Percentiles rank a stretch among this genome's conserved stretches.
Conservation (phyloP, 2,797 vertebrate species). For the Thamnophis elegans region DNA sequence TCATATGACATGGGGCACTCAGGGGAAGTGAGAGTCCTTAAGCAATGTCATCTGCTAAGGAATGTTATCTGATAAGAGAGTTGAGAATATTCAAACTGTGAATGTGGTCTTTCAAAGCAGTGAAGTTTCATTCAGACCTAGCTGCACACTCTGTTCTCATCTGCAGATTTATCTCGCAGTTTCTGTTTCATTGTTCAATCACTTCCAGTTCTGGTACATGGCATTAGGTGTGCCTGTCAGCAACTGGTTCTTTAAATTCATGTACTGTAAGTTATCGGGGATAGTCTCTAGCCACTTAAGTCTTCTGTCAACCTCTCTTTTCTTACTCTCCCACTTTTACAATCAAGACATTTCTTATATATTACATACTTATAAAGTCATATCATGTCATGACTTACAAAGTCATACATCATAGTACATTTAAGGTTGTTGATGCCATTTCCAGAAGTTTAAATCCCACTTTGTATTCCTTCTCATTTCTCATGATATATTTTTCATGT, state of each 20-base stretch:
- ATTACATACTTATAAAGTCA: not conserved
- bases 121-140: not conserved
- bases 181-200: not conserved
- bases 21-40: not conserved
- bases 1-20: not conserved
- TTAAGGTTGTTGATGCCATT: not conserved
- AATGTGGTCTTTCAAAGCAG: not conserved
- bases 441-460: not conserved
- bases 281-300: not conserved
- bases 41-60: not conserved
- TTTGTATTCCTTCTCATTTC: not conserved
- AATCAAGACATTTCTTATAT: not conserved
- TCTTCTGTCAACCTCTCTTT: not conserved
- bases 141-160: not conserved
- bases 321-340: not conserved
- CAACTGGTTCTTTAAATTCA: not conserved
- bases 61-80: not conserved
- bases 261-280: not conserved
- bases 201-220: not conserved
- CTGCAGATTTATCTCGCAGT: not conserved
- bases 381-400: not conserved
- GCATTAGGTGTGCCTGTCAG: not conserved
- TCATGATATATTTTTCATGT: not conserved
- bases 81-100: not conserved
- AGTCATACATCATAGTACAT: not conserved